A percentile compares a stretch with the other conserved stretches of the same genome.
Evolutionary conservation across 2,797 vertebrate species (phyloP).

Genomic region (Crenuchus spilurus): DNA sequence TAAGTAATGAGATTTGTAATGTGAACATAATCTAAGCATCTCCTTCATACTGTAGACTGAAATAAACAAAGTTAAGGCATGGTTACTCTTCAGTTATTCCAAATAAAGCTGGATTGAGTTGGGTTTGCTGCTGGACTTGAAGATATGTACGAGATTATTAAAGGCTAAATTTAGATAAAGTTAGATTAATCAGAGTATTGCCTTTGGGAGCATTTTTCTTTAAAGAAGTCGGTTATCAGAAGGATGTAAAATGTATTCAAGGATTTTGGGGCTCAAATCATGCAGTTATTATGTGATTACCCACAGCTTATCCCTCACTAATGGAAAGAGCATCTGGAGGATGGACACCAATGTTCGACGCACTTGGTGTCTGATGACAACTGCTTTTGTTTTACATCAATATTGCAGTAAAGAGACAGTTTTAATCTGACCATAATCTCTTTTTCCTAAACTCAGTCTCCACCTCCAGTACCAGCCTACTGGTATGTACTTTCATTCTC

Average conservation of each 20-base stretch:
- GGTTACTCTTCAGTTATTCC: neutral
- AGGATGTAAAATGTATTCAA: conserved; percentile 41
- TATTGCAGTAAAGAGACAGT: conserved; percentile 31
- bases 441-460: conserved; percentile 32
- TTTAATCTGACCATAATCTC: conserved; percentile 35
- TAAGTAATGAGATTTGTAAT: no score
- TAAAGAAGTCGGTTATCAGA: conserved; percentile 44
- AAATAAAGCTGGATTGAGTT: conserved; percentile 21
- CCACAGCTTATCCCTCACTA: conserved; percentile 62
- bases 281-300: conserved; percentile 59
- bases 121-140: conserved; percentile 3
- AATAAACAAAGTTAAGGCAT: conserved; percentile 17
- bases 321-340: conserved; percentile 56
- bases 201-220: conserved; percentile 38
- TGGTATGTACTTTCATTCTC: no score
- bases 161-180: conserved; percentile 10
- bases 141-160: neutral
- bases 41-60: neutral
- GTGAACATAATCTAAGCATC: no score
- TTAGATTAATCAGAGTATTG: conserved; percentile 12
- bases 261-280: conserved; percentile 48
- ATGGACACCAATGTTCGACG: conserved; percentile 24
- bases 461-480: conserved; percentile 15
- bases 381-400: conserved; percentile 42
- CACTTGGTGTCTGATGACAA: conserved; percentile 44